A percentile compares a stretch with the other conserved stretches of the same genome.
Evolutionary conservation across 23 tunicate genomes (phyloP).

Genomic region (Ascidia mentula): DNA sequence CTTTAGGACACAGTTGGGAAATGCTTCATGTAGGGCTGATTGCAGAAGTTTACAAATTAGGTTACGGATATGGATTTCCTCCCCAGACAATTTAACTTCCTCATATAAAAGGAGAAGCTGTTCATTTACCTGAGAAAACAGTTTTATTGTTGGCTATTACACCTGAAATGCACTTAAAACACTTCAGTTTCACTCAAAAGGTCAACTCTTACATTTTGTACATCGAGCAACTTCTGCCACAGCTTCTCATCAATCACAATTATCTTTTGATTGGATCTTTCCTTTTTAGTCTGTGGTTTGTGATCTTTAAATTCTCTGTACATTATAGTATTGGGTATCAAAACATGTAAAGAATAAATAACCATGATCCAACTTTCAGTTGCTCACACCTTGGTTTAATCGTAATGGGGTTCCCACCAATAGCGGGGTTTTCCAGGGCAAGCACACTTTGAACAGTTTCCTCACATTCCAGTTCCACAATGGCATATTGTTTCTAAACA

Average conservation of each 20-base stretch:
- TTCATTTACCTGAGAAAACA: constrained; percentile 16
- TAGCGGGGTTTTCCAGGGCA: constrained; percentile 20
- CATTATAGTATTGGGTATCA: neutral
- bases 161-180: neutral
- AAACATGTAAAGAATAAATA: neutral
- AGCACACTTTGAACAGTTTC: constrained; percentile 22
- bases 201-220: constrained; percentile 12
- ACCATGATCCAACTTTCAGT: neutral
- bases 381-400: constrained; percentile 56
- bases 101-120: constrained; percentile 40
- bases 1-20: constrained; percentile 47
- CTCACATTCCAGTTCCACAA: constrained; percentile 52
- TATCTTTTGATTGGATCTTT: neutral
- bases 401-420: constrained; percentile 28
- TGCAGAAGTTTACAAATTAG: constrained; percentile 54
- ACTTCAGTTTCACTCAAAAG: neutral
- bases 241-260: neutral
- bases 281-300: neutral
- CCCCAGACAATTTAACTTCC: constrained; percentile 32
- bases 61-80: constrained; percentile 48
- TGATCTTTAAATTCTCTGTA: neutral
- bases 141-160: neutral
- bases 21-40: constrained; percentile 63
- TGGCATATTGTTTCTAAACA: constrained; percentile 69
- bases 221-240: neutral